These are phyloP conservation scores for Urocyon cinereoargenteus DNA, from an alignment of 2,797 vertebrate genomes.

Conservation along the genomic window DNA sequence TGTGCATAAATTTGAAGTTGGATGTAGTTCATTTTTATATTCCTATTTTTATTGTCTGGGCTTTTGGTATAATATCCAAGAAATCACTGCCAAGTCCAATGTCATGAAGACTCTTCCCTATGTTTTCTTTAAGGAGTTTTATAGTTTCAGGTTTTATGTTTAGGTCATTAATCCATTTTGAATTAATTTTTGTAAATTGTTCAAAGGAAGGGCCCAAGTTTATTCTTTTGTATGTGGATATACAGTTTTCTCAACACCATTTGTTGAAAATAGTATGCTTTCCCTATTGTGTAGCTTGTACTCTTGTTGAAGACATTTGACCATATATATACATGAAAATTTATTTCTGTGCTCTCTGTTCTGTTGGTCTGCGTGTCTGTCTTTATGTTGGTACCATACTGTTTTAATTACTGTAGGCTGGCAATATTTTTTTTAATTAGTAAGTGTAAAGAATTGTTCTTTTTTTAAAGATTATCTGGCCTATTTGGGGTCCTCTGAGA, in stretches of 20 bases:
- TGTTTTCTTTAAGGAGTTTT: neutral
- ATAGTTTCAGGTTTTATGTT: neutral
- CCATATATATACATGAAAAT: neutral
- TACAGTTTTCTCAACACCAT: neutral
- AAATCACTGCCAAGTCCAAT: neutral
- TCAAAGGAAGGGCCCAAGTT: neutral
- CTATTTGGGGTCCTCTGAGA: neutral
- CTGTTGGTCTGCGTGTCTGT: neutral
- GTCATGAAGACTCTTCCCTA: neutral
- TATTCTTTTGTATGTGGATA: neutral
- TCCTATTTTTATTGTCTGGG: neutral
- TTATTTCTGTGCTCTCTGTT: neutral
- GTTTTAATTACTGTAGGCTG: neutral
- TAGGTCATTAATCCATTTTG: neutral
- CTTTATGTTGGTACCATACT: neutral
- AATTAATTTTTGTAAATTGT: neutral
- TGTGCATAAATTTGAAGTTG: neutral
- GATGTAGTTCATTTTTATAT: neutral
- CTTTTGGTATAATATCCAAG: neutral
- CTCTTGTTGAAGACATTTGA: neutral
- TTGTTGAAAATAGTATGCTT: neutral
- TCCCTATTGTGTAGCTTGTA: neutral
- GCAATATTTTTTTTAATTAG: neutral
- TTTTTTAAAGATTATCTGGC: neutral
- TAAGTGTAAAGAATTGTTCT: neutral